phyloP scores from a whole-genome alignment of 1,140 invertebrate species.

The Tribolium madens region DNA sequence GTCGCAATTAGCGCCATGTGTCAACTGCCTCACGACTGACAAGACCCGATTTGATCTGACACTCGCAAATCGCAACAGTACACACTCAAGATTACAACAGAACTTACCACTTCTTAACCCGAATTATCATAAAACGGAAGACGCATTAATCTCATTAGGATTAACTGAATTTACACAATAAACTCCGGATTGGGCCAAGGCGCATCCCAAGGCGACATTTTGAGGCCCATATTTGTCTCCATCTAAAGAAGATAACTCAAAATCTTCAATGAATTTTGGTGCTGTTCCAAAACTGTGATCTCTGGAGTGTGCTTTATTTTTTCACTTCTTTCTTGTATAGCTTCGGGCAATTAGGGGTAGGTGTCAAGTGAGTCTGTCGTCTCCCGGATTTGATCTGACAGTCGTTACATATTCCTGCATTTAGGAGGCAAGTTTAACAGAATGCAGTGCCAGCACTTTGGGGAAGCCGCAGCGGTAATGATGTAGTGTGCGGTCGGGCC shows the following conservation, averaged over 20 bases:
- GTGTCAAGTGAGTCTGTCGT: slow-evolving; percentile 29
- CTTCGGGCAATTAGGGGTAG: slow-evolving; percentile 39
- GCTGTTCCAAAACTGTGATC: too few relatives aligned
- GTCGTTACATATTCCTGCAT: slow-evolving; percentile 48
- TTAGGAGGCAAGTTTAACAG: slow-evolving; percentile 43
- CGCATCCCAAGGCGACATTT: too few relatives aligned
- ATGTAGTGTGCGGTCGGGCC: slow-evolving; percentile 53
- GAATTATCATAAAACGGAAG: neutral
- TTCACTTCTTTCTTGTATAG: neutral
- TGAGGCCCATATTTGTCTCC: too few relatives aligned
- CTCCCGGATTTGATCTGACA: slow-evolving; percentile 42
- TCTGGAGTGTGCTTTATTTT: too few relatives aligned
- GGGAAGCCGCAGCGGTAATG: slow-evolving; percentile 50
- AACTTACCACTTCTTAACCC: neutral
- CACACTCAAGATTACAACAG: neutral
- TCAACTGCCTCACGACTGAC: slow-evolving; percentile 19
- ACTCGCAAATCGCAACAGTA: neutral
- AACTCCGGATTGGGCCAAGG: neutral
- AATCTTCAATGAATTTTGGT: too few relatives aligned
- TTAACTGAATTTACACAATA: neutral
- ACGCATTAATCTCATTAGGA: neutral
- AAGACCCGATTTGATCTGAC: slow-evolving; percentile 38
- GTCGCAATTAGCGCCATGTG: slow-evolving; percentile 44
- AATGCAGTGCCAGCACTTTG: slow-evolving; percentile 50
- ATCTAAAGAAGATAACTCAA: too few relatives aligned